These are phyloP conservation scores for Genyomyrus donnyi DNA, from an alignment of 2,113 vertebrate genomes.

Conservation along the genomic window DNA sequence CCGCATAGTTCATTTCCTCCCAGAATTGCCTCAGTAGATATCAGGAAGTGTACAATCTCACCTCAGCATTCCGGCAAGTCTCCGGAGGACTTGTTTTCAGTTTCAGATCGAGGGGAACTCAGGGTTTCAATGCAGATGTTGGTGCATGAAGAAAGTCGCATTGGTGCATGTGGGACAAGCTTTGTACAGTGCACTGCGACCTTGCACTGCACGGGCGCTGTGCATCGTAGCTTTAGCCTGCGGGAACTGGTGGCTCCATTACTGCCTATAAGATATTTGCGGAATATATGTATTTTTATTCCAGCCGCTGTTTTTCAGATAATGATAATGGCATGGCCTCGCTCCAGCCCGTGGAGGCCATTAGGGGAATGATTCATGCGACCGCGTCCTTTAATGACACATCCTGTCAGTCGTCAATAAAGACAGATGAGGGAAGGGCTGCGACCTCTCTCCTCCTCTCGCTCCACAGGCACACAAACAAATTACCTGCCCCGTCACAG, in stretches of 20 bases:
- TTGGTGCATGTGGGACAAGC: background rate
- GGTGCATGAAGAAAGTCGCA: background rate
- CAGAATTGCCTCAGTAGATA: background rate
- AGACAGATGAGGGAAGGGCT: constrained; percentile 19
- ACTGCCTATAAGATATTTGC: background rate
- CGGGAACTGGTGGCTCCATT: background rate
- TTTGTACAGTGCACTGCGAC: background rate
- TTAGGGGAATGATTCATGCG: constrained; percentile 38
- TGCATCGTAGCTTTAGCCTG: background rate
- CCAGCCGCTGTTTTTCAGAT: constrained; percentile 20
- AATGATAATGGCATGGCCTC: constrained; percentile 41
- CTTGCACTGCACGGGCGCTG: background rate
- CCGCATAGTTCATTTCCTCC: background rate
- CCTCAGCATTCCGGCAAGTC: background rate
- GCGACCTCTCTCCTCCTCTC: constrained; percentile 29
- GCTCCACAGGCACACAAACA: constrained; percentile 1
- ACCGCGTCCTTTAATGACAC: constrained; percentile 39
- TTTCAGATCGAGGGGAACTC: background rate
- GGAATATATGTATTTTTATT: background rate
- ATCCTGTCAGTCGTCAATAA: constrained; percentile 44
- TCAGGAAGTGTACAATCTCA: background rate
- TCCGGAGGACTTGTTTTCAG: background rate
- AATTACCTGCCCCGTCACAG: background rate
- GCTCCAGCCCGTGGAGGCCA: constrained; percentile 31
- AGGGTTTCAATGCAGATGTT: background rate